phyloP scores from a whole-genome alignment of 2,888 invertebrate genomes.

The Octodonta nipae region DNA sequence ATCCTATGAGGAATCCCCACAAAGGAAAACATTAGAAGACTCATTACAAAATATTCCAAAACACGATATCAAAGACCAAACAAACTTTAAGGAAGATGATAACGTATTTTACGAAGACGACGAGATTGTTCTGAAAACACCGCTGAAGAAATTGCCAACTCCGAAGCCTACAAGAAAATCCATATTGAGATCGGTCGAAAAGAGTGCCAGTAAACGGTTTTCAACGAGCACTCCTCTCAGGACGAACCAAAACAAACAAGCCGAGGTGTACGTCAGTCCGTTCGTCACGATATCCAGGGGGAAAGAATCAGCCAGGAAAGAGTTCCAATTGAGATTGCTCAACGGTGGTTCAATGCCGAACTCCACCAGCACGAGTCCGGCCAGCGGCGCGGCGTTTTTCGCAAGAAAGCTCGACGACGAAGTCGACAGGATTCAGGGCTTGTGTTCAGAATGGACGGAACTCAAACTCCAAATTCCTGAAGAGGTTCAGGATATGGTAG shows the following conservation, averaged over 20 bases:
- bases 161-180: slow-evolving; percentile 2
- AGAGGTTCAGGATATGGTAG: slow-evolving; percentile 44
- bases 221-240: background rate
- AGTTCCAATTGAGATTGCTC: slow-evolving; percentile 31
- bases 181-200: background rate
- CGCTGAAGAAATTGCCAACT: slow-evolving; percentile 2
- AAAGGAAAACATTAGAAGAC: too few species aligned
- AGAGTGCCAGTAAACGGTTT: background rate
- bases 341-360: slow-evolving; percentile 9
- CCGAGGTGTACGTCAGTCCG: slow-evolving; percentile 41
- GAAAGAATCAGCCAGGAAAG: slow-evolving; percentile 44
- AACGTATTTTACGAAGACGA: too few species aligned
- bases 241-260: background rate
- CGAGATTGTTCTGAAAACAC: slow-evolving; percentile 5
- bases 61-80: too few species aligned
- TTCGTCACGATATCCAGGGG: slow-evolving; percentile 47
- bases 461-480: slow-evolving; percentile 38
- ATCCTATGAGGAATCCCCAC: too few species aligned
- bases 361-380: slow-evolving; percentile 19
- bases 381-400: slow-evolving; percentile 35
- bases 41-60: too few species aligned
- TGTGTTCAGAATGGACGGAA: slow-evolving; percentile 44
- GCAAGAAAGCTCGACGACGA: slow-evolving; percentile 38
- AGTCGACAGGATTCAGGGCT: slow-evolving; percentile 38
- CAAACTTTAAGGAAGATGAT: too few species aligned